phyloP scores from a whole-genome alignment of 2,888 invertebrate genomes.

The Cactoblastis cactorum region DNA sequence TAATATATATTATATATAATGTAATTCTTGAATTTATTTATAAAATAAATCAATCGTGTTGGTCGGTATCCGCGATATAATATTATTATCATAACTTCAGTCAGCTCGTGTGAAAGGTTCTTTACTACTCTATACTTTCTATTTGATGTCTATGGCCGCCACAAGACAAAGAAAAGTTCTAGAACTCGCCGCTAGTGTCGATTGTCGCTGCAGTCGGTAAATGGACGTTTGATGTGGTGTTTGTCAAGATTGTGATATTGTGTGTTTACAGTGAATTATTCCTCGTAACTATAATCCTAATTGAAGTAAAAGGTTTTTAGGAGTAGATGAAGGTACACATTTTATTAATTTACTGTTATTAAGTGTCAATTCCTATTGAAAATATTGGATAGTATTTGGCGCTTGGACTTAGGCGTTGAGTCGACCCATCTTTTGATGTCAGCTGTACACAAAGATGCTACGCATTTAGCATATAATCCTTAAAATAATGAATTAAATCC shows the following conservation, averaged over 20 bases:
- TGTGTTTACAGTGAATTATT: conserved; percentile 82
- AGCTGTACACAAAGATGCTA: conserved; percentile 77
- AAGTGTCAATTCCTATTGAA: conserved; percentile 24
- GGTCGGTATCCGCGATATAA: too few species aligned
- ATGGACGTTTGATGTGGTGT: conserved; percentile 83
- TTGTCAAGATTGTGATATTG: conserved; percentile 82
- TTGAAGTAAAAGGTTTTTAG: conserved; percentile 72
- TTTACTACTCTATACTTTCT: background rate
- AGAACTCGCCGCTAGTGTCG: conserved; percentile 53
- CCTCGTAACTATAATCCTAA: conserved; percentile 65
- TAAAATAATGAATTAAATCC: conserved; percentile 70
- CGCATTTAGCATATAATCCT: conserved; percentile 61
- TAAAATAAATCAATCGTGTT: too few species aligned
- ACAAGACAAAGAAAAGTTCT: conserved; percentile 54
- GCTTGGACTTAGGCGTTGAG: conserved; percentile 60
- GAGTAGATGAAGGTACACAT: conserved; percentile 83
- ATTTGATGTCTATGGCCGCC: conserved; percentile 48
- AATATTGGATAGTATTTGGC: conserved; percentile 50
- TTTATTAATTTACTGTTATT: conserved; percentile 32
- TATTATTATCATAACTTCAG: background rate
- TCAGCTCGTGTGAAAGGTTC: background rate
- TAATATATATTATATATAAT: too few species aligned
- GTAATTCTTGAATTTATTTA: too few species aligned
- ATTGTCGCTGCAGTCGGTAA: conserved; percentile 81
- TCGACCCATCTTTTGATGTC: conserved; percentile 71